Evolutionary conservation across 2,888 invertebrate species (phyloP).

Genomic region (Hirudinaria manillensis): DNA sequence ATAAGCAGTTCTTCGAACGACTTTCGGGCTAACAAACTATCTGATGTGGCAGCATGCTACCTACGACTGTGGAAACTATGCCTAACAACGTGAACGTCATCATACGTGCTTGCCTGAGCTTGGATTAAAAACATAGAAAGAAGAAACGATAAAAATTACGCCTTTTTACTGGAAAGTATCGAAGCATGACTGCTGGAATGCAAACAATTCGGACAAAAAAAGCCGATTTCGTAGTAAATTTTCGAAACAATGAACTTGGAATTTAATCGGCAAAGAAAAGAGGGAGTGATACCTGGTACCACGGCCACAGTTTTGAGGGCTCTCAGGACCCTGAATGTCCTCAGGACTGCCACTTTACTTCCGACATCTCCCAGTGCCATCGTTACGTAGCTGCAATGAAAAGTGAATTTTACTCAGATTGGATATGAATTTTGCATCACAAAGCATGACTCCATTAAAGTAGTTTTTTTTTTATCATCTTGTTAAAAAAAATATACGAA

Average conservation of each 20-base stretch:
- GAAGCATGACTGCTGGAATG: too few species aligned
- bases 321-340: slow-evolving; percentile 97
- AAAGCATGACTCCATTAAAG: too few species aligned
- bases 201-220: too few species aligned
- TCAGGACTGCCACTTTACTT: slow-evolving; percentile 96
- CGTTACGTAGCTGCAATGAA: slow-evolving; percentile 38
- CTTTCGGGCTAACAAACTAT: not conserved
- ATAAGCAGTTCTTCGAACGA: slow-evolving; percentile 4
- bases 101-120: slow-evolving; percentile 19
- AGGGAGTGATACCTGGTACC: slow-evolving; percentile 78
- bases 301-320: slow-evolving; percentile 99
- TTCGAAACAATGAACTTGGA: too few species aligned
- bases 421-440: not conserved
- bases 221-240: too few species aligned
- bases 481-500: too few species aligned
- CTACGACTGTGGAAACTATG: not conserved
- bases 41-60: not conserved
- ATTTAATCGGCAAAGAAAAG: too few species aligned
- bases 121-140: not conserved
- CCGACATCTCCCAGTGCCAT: slow-evolving; percentile 52
- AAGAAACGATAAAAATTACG: too few species aligned
- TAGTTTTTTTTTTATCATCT: too few species aligned
- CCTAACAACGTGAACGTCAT: not conserved
- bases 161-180: too few species aligned
- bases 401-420: not conserved